phyloP scores from a whole-genome alignment of 2,113 vertebrate species.

The Phyllostomus hastatus region DNA sequence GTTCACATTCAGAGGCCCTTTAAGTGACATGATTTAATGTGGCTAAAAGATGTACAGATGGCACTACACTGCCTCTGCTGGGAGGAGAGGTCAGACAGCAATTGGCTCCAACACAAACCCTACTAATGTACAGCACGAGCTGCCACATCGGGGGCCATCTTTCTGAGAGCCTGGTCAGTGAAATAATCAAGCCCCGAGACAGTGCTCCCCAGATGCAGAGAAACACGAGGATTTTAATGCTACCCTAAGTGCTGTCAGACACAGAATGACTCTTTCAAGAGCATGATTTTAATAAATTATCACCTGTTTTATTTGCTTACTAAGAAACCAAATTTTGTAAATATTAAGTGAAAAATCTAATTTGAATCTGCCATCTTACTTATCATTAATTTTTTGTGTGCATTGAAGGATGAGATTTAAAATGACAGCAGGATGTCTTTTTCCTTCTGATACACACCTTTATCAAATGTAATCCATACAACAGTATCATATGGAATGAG shows the following conservation, averaged over 20 bases:
- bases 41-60: conserved; percentile 82
- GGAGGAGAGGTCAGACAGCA: conserved; percentile 79
- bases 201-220: conserved; percentile 38
- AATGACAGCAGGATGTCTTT: not conserved
- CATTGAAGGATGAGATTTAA: conserved; percentile 11
- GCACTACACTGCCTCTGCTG: conserved; percentile 71
- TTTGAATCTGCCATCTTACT: not conserved
- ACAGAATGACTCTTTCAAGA: not conserved
- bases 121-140: conserved; percentile 76
- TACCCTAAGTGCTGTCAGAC: not conserved
- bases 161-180: conserved; percentile 56
- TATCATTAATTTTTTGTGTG: not conserved
- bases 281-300: conserved; percentile 31
- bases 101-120: conserved; percentile 75
- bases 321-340: not conserved
- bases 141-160: conserved; percentile 71
- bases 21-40: conserved; percentile 81
- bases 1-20: conserved; percentile 62
- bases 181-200: conserved; percentile 57
- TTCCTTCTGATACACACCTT: not conserved
- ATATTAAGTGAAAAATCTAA: not conserved
- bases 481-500: not conserved
- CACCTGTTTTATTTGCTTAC: conserved; percentile 1
- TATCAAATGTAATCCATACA: not conserved
- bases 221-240: not conserved